These are phyloP conservation scores for Stictocephala bisonia DNA, from an alignment of 2,888 invertebrate genomes.

Conservation along the genomic window DNA sequence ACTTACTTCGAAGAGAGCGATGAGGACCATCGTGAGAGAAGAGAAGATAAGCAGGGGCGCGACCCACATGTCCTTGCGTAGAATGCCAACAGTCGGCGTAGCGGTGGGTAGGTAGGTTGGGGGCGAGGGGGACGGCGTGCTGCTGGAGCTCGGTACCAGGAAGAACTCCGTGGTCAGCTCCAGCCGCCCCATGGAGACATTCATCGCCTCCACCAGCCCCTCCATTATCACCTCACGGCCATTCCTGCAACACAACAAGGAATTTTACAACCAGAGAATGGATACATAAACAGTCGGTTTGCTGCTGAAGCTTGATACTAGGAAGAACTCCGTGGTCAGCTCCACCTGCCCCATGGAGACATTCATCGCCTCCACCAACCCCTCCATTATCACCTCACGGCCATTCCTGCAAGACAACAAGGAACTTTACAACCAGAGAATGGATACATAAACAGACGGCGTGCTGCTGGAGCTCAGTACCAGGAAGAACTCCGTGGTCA, in stretches of 20 bases:
- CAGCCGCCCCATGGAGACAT: conserved; percentile 64
- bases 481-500: conserved; percentile 88
- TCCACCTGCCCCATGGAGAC: too few species aligned
- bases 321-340: too few species aligned
- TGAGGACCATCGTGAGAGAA: conserved; percentile 84
- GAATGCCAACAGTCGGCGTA: conserved; percentile 58
- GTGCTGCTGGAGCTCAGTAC: conserved; percentile 72
- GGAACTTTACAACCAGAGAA: too few species aligned
- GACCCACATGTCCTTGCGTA: conserved; percentile 86
- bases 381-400: too few species aligned
- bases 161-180: conserved; percentile 90
- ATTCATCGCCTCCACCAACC: too few species aligned
- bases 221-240: conserved; percentile 31
- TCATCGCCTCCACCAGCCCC: conserved; percentile 19
- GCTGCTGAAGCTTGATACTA: too few species aligned
- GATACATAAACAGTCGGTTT: too few species aligned
- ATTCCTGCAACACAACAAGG: too few species aligned
- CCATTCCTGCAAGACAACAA: too few species aligned
- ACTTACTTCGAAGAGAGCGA: conserved; percentile 83
- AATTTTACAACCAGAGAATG: too few species aligned
- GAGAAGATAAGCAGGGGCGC: conserved; percentile 88
- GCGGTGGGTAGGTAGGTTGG: conserved; percentile 66
- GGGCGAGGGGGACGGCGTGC: conserved; percentile 66
- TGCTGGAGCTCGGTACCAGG: conserved; percentile 74
- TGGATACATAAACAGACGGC: too few species aligned